Conservation (phyloP, 2,888 invertebrate genomes). For the Caenorhabditis uteleia region DNA sequence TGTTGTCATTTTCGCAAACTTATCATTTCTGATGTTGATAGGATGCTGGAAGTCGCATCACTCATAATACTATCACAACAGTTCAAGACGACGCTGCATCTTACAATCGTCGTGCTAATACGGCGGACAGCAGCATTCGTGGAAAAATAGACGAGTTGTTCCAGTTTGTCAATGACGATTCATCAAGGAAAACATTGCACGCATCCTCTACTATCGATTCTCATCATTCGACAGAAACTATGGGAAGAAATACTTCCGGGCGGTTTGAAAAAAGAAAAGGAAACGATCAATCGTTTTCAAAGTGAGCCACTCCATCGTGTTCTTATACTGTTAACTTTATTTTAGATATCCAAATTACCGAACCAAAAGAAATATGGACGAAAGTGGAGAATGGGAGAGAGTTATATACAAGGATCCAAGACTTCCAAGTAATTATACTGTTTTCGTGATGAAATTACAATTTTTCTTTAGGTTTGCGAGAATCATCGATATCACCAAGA, state of each 20-base stretch:
- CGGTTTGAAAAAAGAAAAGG: too few relatives aligned
- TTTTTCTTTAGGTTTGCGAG: too few relatives aligned
- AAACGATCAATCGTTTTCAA: too few relatives aligned
- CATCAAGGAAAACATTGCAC: conserved; percentile 7
- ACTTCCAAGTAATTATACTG: not conserved
- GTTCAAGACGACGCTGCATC: conserved; percentile 13
- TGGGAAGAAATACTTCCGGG: conserved; percentile 4
- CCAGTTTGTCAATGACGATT: conserved; percentile 29
- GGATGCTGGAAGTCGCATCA: conserved; percentile 37
- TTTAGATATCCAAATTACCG: too few relatives aligned
- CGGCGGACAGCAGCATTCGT: conserved; percentile 28
- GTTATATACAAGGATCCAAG: not conserved
- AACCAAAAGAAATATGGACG: not conserved
- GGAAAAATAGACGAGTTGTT: conserved; percentile 39
- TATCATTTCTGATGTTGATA: conserved; percentile 8
- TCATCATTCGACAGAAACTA: conserved; percentile 7
- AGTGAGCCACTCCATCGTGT: too few relatives aligned
- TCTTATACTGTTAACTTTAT: too few relatives aligned
- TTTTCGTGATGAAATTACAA: too few relatives aligned
- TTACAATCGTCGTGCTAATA: not conserved
- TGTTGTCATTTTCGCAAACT: not conserved
- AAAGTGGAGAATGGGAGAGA: conserved; percentile 3
- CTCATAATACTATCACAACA: conserved; percentile 28
- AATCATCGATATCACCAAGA: not conserved
- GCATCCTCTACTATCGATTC: conserved; percentile 2